Percentiles rank a stretch among this genome's conserved stretches.
phyloP scores from a whole-genome alignment of 2,113 vertebrate genomes.

The Speoplatyrhinus poulsoni region DNA sequence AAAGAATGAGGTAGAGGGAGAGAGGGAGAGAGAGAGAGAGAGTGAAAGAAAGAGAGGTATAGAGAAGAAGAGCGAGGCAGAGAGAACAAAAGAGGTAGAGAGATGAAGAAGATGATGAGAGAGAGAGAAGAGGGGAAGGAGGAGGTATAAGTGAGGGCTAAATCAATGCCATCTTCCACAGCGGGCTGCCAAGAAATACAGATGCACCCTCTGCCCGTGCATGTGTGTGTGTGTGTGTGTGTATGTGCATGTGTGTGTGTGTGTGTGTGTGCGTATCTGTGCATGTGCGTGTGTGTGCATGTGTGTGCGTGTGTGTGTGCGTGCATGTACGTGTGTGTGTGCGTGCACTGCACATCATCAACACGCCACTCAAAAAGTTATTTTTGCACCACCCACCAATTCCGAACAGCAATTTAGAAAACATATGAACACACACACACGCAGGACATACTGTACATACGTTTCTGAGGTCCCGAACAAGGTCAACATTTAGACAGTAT shows the following conservation, averaged over 20 bases:
- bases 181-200: conserved; percentile 61
- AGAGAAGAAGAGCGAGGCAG: conserved; percentile 29
- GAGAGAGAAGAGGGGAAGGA: conserved; percentile 39
- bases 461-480: conserved; percentile 10
- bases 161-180: conserved; percentile 65
- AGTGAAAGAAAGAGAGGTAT: no score
- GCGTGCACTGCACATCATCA: background rate
- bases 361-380: conserved; percentile 48
- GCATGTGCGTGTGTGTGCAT: conserved; percentile 20
- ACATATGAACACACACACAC: background rate
- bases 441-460: background rate
- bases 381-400: conserved; percentile 44
- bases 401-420: conserved; percentile 33
- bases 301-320: background rate
- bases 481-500: conserved; percentile 11
- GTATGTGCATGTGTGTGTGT: conserved; percentile 23
- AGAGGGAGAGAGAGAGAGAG: conserved; percentile 4
- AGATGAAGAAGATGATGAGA: background rate
- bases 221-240: conserved; percentile 17
- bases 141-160: conserved; percentile 48
- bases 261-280: conserved; percentile 1
- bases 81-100: conserved; percentile 34
- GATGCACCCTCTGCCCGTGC: conserved; percentile 56
- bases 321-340: conserved; percentile 1
- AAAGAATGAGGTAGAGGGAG: no score